phyloP scores from a whole-genome alignment of 2,797 vertebrate species.

The Periparus ater region DNA sequence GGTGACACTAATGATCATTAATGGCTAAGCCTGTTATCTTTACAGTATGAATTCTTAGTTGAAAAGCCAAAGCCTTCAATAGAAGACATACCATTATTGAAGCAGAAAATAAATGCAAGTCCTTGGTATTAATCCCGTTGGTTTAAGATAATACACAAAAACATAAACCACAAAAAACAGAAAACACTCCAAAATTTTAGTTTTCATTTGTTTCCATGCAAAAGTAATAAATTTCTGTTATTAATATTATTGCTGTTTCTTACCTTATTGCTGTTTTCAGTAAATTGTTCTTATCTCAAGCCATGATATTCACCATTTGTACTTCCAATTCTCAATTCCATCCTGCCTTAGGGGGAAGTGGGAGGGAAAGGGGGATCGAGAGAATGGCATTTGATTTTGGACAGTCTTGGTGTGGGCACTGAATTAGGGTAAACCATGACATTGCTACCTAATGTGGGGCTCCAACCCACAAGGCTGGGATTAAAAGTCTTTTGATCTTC shows the following conservation, averaged over 20 bases:
- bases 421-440: not conserved
- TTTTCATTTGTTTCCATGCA: not conserved
- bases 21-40: conserved; percentile 44
- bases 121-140: not conserved
- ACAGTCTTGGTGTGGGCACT: not conserved
- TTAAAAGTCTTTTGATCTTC: not conserved
- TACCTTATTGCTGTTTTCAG: not conserved
- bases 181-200: not conserved
- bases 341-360: not conserved
- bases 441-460: not conserved
- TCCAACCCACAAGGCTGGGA: not conserved
- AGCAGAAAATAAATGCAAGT: conserved; percentile 3
- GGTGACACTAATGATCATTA: conserved; percentile 62
- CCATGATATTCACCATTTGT: not conserved
- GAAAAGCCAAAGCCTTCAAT: not conserved
- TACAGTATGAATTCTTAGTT: conserved; percentile 49
- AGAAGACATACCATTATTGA: not conserved
- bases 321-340: not conserved
- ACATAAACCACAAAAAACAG: not conserved
- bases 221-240: not conserved
- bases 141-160: not conserved
- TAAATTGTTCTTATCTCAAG: not conserved
- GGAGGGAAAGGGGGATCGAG: rapidly evolving
- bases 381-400: not conserved
- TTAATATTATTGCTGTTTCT: not conserved